Evolutionary conservation across 35 echinoderm and acorn worm species (phyloP).

Genomic region (Heliocidaris tuberculata): DNA sequence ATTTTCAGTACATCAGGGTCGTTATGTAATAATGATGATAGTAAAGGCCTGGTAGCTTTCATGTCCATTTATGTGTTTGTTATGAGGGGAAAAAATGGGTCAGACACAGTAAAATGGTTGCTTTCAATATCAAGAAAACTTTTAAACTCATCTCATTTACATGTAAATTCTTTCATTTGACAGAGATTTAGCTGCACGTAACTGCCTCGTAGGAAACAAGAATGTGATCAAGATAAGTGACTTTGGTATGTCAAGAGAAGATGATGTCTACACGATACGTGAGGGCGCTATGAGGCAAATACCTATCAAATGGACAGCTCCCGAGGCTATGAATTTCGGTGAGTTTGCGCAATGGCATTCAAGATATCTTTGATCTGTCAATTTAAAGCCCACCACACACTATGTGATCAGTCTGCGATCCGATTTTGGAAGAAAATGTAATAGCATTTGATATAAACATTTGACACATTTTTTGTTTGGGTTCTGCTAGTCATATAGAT

Average conservation of each 20-base stretch:
- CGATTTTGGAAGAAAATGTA: too few relatives aligned
- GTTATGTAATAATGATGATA: too few relatives aligned
- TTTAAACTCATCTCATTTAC: too few relatives aligned
- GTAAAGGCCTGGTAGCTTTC: too few relatives aligned
- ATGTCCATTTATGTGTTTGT: too few relatives aligned
- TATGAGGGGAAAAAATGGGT: too few relatives aligned
- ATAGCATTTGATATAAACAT: not conserved
- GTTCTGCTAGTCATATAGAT: not conserved
- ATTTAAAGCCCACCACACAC: not conserved
- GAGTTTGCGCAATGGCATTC: not conserved
- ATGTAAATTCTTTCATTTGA: not conserved
- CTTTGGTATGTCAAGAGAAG: slow-evolving; percentile 99
- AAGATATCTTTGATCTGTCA: not conserved
- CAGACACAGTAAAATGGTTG: too few relatives aligned
- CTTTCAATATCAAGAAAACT: too few relatives aligned
- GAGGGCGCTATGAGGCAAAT: slow-evolving; percentile 94
- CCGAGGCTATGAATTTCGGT: slow-evolving; percentile 99
- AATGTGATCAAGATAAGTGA: slow-evolving; percentile 93
- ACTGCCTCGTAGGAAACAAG: slow-evolving; percentile 89
- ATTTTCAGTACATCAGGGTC: too few relatives aligned
- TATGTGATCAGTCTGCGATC: not conserved
- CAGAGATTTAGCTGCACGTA: slow-evolving; percentile 98
- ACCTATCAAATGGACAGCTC: slow-evolving; percentile 99
- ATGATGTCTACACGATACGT: slow-evolving; percentile 90
- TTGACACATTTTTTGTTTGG: not conserved